phyloP scores from a whole-genome alignment of 2,797 vertebrate species.

The Smutsia gigantea region DNA sequence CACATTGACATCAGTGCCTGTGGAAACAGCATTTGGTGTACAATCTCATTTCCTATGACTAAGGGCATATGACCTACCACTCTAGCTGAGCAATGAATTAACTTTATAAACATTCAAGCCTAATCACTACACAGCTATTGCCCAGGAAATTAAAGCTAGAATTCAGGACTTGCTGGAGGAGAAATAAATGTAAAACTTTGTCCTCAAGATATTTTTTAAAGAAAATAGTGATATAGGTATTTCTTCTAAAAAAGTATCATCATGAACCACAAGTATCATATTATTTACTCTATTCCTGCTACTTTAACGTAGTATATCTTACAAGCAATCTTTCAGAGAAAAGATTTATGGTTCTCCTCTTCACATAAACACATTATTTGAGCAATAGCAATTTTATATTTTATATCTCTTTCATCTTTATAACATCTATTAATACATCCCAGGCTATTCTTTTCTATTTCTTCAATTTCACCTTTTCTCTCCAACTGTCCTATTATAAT shows the following conservation, averaged over 20 bases:
- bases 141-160: background rate
- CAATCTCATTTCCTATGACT: background rate
- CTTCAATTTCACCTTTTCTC: background rate
- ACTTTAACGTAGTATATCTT: background rate
- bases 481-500: background rate
- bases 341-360: conserved; percentile 33
- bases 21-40: conserved; percentile 22
- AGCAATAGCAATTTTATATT: conserved; percentile 30
- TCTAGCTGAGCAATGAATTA: conserved; percentile 25
- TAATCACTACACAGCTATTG: background rate
- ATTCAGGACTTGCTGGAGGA: background rate
- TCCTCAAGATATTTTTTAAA: background rate
- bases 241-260: background rate
- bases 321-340: conserved; percentile 43
- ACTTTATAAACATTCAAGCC: background rate
- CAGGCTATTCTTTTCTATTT: background rate
- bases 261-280: background rate
- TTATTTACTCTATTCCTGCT: background rate
- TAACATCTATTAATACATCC: background rate
- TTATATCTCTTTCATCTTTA: conserved; percentile 36
- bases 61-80: background rate
- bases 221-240: background rate
- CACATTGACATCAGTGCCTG: background rate
- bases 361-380: conserved; percentile 29
- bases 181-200: conserved; percentile 10